Percentiles rank a stretch among this genome's conserved stretches.
phyloP scores from a whole-genome alignment of 2,113 vertebrate genomes.

The Astur gentilis region DNA sequence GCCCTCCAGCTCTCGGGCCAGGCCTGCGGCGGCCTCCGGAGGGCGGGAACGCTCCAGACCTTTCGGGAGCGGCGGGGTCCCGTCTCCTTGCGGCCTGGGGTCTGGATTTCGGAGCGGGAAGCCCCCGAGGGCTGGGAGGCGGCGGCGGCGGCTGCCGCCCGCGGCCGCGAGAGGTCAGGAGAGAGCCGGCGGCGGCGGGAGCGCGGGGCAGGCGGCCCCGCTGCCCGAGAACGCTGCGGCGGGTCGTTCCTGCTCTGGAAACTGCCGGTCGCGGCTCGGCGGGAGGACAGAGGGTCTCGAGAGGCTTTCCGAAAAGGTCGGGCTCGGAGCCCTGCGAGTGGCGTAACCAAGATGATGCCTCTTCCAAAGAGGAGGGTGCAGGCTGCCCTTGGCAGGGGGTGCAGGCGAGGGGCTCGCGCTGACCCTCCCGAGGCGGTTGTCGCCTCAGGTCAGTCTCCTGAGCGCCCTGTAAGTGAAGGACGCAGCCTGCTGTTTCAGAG shows the following conservation, averaged over 20 bases:
- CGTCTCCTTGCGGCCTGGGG: rapidly evolving
- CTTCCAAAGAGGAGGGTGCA: neutral
- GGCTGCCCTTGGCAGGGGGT: rapidly evolving
- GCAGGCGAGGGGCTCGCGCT: rapidly evolving
- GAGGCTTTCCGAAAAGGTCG: too few relatives aligned
- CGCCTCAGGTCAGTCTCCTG: rapidly evolving
- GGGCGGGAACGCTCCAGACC: neutral
- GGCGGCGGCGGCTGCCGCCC: neutral
- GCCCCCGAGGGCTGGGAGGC: neutral
- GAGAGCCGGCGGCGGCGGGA: neutral
- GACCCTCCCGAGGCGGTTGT: rapidly evolving
- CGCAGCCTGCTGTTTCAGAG: rapidly evolving
- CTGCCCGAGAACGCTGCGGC: neutral
- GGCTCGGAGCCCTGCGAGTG: rapidly evolving
- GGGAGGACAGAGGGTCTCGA: neutral
- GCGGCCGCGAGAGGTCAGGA: neutral
- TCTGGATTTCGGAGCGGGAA: too few relatives aligned
- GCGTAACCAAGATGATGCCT: rapidly evolving
- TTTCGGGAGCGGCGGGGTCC: neutral
- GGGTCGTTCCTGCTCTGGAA: neutral
- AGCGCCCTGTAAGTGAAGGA: rapidly evolving
- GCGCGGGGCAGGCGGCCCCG: neutral
- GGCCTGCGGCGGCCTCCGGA: too few relatives aligned
- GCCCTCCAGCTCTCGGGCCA: too few relatives aligned
- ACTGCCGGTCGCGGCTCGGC: neutral